Percentiles rank a stretch among this genome's conserved stretches.
These are phyloP conservation scores for Actinia equina DNA, from an alignment of 64 coral and sea anemone species.

Conservation along the genomic window DNA sequence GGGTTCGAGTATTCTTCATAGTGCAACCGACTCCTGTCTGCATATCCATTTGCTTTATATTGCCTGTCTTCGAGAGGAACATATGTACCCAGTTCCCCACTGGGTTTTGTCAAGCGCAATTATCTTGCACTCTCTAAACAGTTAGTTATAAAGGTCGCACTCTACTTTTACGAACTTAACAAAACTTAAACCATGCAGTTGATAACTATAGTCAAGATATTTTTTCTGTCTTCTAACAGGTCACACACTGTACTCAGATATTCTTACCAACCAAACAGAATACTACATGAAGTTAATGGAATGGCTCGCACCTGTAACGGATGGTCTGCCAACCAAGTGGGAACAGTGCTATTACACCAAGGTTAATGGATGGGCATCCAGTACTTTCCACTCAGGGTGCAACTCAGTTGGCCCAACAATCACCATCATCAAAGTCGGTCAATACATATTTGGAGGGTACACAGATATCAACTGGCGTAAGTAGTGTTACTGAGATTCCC, in stretches of 20 bases:
- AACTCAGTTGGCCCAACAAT: constrained; percentile 44
- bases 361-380: constrained; percentile 58
- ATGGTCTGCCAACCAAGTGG: constrained; percentile 63
- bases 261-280: constrained; percentile 57
- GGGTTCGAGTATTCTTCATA: too few species aligned
- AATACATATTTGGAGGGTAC: constrained; percentile 84
- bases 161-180: too few species aligned
- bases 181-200: too few species aligned
- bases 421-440: constrained; percentile 60
- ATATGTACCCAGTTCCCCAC: too few species aligned
- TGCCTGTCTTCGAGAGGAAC: too few species aligned
- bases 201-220: too few species aligned
- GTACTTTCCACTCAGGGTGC: constrained; percentile 74
- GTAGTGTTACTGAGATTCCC: constrained; percentile 29
- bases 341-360: constrained; percentile 50
- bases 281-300: constrained; percentile 63
- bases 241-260: constrained; percentile 47
- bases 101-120: too few species aligned
- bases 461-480: constrained; percentile 72
- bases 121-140: too few species aligned
- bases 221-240: too few species aligned
- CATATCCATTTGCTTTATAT: too few species aligned
- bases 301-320: constrained; percentile 57
- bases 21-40: too few species aligned
- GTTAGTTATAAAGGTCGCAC: too few species aligned